Evolutionary conservation across 2,113 vertebrate genomes (phyloP).

Genomic region (Potamarius usumacintae): DNA sequence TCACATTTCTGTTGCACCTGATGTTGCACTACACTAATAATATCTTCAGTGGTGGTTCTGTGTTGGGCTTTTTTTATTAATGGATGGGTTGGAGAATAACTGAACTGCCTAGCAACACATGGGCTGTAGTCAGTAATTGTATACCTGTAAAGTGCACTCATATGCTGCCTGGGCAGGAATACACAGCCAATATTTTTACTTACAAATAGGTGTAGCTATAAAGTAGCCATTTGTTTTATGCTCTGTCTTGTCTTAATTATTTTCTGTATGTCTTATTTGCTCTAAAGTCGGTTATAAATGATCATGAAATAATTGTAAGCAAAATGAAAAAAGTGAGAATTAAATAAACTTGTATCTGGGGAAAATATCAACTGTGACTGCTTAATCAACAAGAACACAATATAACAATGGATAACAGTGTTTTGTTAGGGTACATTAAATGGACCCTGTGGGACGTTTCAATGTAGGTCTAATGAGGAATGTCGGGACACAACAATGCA

Average conservation of each 20-base stretch:
- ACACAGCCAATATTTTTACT: background rate
- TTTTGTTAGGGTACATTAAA: background rate
- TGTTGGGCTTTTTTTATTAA: background rate
- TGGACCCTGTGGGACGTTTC: background rate
- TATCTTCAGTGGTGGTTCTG: background rate
- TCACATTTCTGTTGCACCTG: background rate
- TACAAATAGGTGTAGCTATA: background rate
- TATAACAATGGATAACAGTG: background rate
- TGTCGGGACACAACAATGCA: background rate
- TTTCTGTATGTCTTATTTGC: background rate
- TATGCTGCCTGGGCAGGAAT: background rate
- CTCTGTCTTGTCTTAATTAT: background rate
- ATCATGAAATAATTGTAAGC: background rate
- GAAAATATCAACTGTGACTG: background rate
- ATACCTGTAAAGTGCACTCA: background rate
- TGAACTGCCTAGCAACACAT: background rate
- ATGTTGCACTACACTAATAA: background rate
- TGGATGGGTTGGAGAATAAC: background rate
- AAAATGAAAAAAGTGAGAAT: background rate
- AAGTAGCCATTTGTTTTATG: background rate
- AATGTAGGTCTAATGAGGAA: background rate
- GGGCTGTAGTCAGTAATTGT: background rate
- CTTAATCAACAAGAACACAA: background rate
- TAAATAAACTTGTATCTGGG: conserved; percentile 26
- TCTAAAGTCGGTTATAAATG: background rate